phyloP scores from a whole-genome alignment of 1,140 invertebrate genomes.

The Drosophila biarmipes region DNA sequence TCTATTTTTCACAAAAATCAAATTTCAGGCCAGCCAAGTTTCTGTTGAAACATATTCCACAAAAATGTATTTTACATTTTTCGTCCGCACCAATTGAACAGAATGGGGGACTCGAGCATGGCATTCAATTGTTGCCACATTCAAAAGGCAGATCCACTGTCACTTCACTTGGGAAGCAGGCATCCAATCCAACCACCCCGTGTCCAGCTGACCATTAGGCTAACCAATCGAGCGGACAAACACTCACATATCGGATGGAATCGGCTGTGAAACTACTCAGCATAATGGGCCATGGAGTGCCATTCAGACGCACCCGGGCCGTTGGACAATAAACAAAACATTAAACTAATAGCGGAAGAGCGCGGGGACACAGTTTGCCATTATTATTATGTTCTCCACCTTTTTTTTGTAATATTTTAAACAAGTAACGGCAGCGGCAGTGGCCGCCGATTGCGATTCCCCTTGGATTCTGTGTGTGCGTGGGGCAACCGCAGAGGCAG shows the following conservation, averaged over 20 bases:
- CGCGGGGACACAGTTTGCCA: slow-evolving; percentile 22
- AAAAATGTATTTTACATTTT: slow-evolving; percentile 68
- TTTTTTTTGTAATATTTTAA: slow-evolving; percentile 76
- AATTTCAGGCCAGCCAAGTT: slow-evolving; percentile 9
- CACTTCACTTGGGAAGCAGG: slow-evolving; percentile 3
- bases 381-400: slow-evolving; percentile 36
- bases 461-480: slow-evolving; percentile 16
- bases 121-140: slow-evolving; percentile 56
- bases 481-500: slow-evolving; percentile 29
- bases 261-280: slow-evolving; percentile 74
- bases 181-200: slow-evolving; percentile 11
- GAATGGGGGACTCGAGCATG: slow-evolving; percentile 40
- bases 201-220: slow-evolving; percentile 55
- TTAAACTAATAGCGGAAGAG: slow-evolving; percentile 77
- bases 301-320: slow-evolving; percentile 71
- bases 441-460: background rate
- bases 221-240: slow-evolving; percentile 63
- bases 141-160: slow-evolving; percentile 15
- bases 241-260: slow-evolving; percentile 29
- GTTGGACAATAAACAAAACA: slow-evolving; percentile 79
- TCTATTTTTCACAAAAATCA: slow-evolving; percentile 11
- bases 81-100: slow-evolving; percentile 67
- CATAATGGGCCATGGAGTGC: slow-evolving; percentile 76
- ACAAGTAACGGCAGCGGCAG: slow-evolving; percentile 60
- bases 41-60: slow-evolving; percentile 27